Percentiles rank a stretch among this genome's conserved stretches.
phyloP scores from a whole-genome alignment of 2,888 invertebrate species.

The Volucella bombylans region DNA sequence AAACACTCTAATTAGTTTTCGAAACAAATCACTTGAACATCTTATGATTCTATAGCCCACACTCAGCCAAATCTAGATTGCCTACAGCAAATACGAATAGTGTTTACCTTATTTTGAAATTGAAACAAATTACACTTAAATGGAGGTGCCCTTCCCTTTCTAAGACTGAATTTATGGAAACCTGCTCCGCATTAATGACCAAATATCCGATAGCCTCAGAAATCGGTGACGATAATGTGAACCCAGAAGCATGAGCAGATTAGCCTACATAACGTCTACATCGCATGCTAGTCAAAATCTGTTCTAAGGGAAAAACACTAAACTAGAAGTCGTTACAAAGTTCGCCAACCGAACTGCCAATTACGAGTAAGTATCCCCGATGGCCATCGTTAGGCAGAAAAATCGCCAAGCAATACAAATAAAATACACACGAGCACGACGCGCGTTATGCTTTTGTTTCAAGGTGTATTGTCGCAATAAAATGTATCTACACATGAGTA shows the following conservation, averaged over 20 bases:
- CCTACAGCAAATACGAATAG: conserved; percentile 19
- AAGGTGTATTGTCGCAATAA: conserved; percentile 2
- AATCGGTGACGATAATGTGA: not conserved
- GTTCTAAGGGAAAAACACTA: conserved; percentile 14
- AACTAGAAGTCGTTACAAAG: conserved; percentile 55
- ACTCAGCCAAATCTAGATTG: conserved; percentile 33
- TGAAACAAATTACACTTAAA: conserved; percentile 49
- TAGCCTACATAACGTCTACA: conserved; percentile 42
- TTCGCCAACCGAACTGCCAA: conserved; percentile 66
- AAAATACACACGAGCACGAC: conserved; percentile 30
- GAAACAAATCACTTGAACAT: conserved; percentile 7
- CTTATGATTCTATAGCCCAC: conserved; percentile 14
- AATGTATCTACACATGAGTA: conserved; percentile 35
- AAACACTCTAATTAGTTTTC: not conserved
- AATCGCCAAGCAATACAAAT: conserved; percentile 67
- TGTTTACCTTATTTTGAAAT: conserved; percentile 39
- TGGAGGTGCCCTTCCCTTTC: conserved; percentile 30
- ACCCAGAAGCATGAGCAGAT: conserved; percentile 19
- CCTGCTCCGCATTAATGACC: conserved; percentile 40
- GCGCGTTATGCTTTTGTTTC: conserved; percentile 13
- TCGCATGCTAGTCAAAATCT: conserved; percentile 14
- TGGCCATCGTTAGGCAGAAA: conserved; percentile 72
- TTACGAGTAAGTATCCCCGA: conserved; percentile 66
- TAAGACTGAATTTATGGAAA: conserved; percentile 25
- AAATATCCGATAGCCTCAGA: conserved; percentile 48